A percentile compares a stretch with the other conserved stretches of the same genome.
These are phyloP conservation scores for Diorhabda sublineata DNA, from an alignment of 1,140 invertebrate species.

Conservation along the genomic window DNA sequence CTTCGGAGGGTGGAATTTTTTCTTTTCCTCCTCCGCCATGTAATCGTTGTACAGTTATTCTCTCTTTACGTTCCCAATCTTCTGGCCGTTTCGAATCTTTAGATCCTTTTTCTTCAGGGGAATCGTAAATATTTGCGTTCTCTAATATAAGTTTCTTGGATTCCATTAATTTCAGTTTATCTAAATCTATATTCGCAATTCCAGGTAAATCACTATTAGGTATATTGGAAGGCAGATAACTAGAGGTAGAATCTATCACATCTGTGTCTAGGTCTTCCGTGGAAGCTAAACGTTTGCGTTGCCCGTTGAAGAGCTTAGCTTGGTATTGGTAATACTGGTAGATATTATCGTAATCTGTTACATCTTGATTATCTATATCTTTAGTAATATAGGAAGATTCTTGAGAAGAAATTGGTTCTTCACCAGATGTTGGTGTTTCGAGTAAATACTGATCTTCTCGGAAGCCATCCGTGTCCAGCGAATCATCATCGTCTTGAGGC, in stretches of 20 bases:
- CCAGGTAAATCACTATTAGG: slow-evolving; percentile 31
- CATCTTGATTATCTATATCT: slow-evolving; percentile 35
- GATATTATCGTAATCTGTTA: slow-evolving; percentile 41
- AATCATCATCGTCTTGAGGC: slow-evolving; percentile 53
- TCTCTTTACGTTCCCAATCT: slow-evolving; percentile 46
- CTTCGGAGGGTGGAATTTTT: slow-evolving; percentile 30
- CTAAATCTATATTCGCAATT: slow-evolving; percentile 36
- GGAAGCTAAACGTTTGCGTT: slow-evolving; percentile 44
- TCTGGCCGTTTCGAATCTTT: slow-evolving; percentile 49
- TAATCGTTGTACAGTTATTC: slow-evolving; percentile 45
- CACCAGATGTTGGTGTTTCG: slow-evolving; percentile 46
- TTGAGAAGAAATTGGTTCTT: slow-evolving; percentile 15
- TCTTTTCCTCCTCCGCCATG: slow-evolving; percentile 48
- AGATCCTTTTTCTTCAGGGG: slow-evolving; percentile 49
- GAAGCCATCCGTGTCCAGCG: slow-evolving; percentile 52
- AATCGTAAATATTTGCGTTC: slow-evolving; percentile 36
- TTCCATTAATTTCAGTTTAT: slow-evolving; percentile 37
- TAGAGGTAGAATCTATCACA: slow-evolving; percentile 32
- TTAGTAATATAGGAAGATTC: slow-evolving; percentile 14
- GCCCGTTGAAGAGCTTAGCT: slow-evolving; percentile 36
- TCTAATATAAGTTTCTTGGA: slow-evolving; percentile 35
- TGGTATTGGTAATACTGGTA: slow-evolving; percentile 43
- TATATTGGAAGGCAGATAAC: slow-evolving; percentile 31
- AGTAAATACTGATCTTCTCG: slow-evolving; percentile 48
- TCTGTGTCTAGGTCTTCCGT: slow-evolving; percentile 45